Conservation (phyloP, 2,113 vertebrate species). For the Acanthisitta chloris region DNA sequence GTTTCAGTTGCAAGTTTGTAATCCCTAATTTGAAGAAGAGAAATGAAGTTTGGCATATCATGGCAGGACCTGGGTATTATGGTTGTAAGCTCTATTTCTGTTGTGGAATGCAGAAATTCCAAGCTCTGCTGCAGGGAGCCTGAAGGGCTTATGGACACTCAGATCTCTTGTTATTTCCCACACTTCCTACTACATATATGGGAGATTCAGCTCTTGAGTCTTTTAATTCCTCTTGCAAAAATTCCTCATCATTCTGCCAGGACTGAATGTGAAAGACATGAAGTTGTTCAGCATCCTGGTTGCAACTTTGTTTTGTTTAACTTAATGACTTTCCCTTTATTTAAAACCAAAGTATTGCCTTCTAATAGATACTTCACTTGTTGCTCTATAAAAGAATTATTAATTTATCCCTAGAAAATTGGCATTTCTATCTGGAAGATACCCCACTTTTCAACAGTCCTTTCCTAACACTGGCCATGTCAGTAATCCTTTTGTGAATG, state of each 20-base stretch:
- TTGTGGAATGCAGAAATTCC: not conserved
- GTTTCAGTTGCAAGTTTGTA: not conserved
- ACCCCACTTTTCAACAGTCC: not conserved
- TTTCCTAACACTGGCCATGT: not conserved
- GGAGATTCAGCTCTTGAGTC: not conserved
- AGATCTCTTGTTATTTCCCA: not conserved
- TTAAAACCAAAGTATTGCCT: not conserved
- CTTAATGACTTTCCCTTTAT: not conserved
- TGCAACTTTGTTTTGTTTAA: not conserved
- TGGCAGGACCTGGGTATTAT: rapidly evolving
- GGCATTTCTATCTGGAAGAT: not conserved
- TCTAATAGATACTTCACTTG: not conserved
- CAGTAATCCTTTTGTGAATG: not conserved
- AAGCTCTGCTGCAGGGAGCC: not conserved
- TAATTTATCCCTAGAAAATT: not conserved
- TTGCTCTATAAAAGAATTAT: not conserved
- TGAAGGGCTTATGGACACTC: not conserved
- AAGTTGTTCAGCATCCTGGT: not conserved
- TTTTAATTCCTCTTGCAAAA: not conserved
- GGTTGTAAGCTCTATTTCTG: not conserved
- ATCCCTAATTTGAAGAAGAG: not conserved
- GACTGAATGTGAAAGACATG: not conserved
- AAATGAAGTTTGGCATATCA: not conserved
- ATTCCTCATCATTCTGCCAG: not conserved
- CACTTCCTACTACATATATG: not conserved